Percentiles rank a stretch among this genome's conserved stretches.
phyloP scores from a whole-genome alignment of 2,113 vertebrate species.

The Psilopsiagon aurifrons region DNA sequence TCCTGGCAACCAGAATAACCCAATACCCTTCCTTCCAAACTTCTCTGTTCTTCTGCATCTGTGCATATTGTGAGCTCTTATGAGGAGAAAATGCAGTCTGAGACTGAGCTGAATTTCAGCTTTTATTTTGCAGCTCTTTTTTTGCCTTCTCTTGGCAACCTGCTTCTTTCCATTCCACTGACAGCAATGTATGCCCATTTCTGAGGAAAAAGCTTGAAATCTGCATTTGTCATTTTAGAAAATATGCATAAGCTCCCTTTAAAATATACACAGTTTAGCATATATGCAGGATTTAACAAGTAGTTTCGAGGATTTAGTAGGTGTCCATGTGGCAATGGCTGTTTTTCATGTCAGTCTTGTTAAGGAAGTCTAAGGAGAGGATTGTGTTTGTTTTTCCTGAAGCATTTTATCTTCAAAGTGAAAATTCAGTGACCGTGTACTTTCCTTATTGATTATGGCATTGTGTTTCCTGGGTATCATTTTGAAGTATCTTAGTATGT shows the following conservation, averaged over 20 bases:
- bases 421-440: neutral
- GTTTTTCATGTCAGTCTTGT: neutral
- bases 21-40: neutral
- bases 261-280: neutral
- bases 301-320: neutral
- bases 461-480: neutral
- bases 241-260: neutral
- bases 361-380: neutral
- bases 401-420: neutral
- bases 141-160: neutral
- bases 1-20: neutral
- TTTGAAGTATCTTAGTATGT: neutral
- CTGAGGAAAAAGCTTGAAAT: neutral
- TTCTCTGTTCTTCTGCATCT: neutral
- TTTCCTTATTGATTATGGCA: neutral
- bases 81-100: neutral
- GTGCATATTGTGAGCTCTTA: neutral
- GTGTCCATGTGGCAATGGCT: rapidly evolving
- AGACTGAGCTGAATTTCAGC: neutral
- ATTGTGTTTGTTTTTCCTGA: neutral
- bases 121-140: neutral
- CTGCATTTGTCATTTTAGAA: neutral
- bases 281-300: rapidly evolving
- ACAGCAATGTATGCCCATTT: neutral
- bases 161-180: neutral